phyloP scores from a whole-genome alignment of 2,888 invertebrate genomes.

The Neocrepidodera transversa region DNA sequence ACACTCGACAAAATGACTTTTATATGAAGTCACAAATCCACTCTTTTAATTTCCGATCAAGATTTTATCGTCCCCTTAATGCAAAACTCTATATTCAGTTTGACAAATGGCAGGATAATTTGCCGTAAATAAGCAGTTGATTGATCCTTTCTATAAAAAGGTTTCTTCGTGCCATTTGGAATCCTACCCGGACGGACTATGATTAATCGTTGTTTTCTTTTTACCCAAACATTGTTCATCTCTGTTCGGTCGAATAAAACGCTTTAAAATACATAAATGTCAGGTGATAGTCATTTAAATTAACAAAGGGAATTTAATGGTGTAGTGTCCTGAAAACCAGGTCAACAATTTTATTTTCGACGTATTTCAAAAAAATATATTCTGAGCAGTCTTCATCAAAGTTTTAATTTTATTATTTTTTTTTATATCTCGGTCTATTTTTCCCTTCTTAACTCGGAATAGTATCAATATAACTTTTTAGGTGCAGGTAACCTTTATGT shows the following conservation, averaged over 20 bases:
- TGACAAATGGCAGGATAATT: slow-evolving; percentile 40
- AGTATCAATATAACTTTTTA: no score
- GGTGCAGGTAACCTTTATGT: no score
- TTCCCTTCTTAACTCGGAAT: no score
- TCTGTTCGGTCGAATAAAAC: slow-evolving; percentile 42
- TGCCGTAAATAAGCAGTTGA: slow-evolving; percentile 40
- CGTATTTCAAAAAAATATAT: no score
- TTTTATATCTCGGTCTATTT: no score
- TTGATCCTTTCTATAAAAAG: slow-evolving; percentile 43
- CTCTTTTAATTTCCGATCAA: slow-evolving; percentile 36
- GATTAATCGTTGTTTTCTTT: slow-evolving; percentile 42
- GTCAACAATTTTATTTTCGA: no score
- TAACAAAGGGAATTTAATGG: slow-evolving; percentile 27
- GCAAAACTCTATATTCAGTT: slow-evolving; percentile 27
- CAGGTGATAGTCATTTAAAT: slow-evolving; percentile 32
- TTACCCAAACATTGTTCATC: slow-evolving; percentile 43
- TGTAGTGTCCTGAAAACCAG: no score
- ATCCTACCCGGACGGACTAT: slow-evolving; percentile 40
- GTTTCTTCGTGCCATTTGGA: slow-evolving; percentile 45
- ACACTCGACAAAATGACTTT: slow-evolving; percentile 15
- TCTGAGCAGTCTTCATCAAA: no score
- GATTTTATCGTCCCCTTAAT: slow-evolving; percentile 26
- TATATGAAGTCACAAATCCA: slow-evolving; percentile 22
- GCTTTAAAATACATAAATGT: slow-evolving; percentile 45
- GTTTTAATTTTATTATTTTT: no score